phyloP scores from a whole-genome alignment of 2,113 vertebrate genomes.

The Guaruba guarouba region DNA sequence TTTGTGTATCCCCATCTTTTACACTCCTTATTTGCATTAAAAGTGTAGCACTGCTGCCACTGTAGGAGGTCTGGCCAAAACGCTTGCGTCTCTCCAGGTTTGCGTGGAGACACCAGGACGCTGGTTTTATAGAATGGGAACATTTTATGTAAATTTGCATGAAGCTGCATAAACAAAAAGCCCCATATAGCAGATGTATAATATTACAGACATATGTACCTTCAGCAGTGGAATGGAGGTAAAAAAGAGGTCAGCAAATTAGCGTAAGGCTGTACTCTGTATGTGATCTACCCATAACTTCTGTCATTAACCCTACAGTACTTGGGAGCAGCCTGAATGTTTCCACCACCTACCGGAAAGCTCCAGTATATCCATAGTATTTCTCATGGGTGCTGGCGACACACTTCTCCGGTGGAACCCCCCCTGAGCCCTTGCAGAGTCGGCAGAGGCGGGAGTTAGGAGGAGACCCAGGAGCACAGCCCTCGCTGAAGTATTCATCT shows the following conservation, averaged over 20 bases:
- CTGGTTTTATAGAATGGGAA: accelerated
- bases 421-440: constrained; percentile 75
- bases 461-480: constrained; percentile 87
- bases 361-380: constrained; percentile 85
- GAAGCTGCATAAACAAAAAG: background rate
- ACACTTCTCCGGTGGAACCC: constrained; percentile 64
- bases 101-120: background rate
- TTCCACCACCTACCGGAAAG: constrained; percentile 76
- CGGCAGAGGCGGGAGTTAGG: constrained; percentile 75
- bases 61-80: background rate
- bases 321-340: background rate
- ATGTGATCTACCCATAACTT: background rate
- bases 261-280: accelerated
- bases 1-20: background rate
- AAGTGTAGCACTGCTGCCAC: background rate
- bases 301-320: background rate
- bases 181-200: accelerated
- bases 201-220: background rate
- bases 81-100: background rate
- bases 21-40: background rate
- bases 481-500: constrained; percentile 78
- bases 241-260: background rate
- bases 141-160: background rate
- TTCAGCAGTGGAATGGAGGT: background rate
- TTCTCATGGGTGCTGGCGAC: constrained; percentile 74